Conservation (phyloP, 2,888 invertebrate species). For the Synanthedon tipuliformis region DNA sequence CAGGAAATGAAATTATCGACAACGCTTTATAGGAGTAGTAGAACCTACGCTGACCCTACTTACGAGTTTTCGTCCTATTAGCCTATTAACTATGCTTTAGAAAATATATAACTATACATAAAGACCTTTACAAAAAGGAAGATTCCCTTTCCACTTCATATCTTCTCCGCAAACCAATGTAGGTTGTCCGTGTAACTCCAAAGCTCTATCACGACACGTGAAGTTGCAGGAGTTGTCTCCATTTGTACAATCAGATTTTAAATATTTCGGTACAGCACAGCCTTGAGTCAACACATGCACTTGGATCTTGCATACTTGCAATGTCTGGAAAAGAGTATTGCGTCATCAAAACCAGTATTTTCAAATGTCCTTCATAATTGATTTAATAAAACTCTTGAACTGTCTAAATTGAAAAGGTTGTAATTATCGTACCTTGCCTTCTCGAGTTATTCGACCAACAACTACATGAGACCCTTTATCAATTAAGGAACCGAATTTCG, state of each 20-base stretch:
- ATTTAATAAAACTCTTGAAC: too few species aligned
- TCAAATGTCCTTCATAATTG: too few species aligned
- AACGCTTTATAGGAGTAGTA: too few species aligned
- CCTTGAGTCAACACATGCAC: conserved; percentile 49
- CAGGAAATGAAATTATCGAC: too few species aligned
- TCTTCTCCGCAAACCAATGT: conserved; percentile 34
- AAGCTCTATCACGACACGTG: conserved; percentile 35
- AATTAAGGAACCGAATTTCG: conserved; percentile 45
- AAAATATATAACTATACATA: too few species aligned
- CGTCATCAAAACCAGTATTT: background rate
- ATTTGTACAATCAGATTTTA: conserved; percentile 35
- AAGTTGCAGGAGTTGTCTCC: conserved; percentile 41
- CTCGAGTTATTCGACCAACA: conserved; percentile 39
- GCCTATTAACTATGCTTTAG: too few species aligned
- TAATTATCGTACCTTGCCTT: conserved; percentile 30
- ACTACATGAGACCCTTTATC: conserved; percentile 46
- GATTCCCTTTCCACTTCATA: conserved; percentile 40
- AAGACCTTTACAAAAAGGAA: conserved; percentile 49
- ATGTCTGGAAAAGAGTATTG: conserved; percentile 26
- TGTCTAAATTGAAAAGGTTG: too few species aligned
- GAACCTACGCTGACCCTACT: too few species aligned
- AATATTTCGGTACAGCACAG: conserved; percentile 44
- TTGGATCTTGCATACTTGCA: conserved; percentile 54
- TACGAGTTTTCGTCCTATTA: too few species aligned
- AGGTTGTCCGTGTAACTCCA: conserved; percentile 31